phyloP scores from a whole-genome alignment of 2,888 invertebrate species.

The Subacronicta megacephala region DNA sequence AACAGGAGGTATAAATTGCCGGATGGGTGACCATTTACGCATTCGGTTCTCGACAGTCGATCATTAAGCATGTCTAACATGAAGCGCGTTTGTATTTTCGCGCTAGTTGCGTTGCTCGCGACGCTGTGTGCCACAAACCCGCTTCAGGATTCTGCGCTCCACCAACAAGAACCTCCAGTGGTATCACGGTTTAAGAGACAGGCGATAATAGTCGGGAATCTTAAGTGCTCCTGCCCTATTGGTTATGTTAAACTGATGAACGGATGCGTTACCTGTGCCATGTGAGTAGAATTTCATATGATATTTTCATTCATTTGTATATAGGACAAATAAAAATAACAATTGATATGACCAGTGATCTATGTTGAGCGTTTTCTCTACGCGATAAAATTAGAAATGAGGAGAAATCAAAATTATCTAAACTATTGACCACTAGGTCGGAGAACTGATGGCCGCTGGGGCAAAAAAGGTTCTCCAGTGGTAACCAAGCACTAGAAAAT shows the following conservation, averaged over 20 bases:
- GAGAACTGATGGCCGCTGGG: too few relatives aligned
- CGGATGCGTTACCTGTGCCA: slow-evolving; percentile 1
- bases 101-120: not conserved
- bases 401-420: too few relatives aligned
- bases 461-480: too few relatives aligned
- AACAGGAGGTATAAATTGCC: not conserved
- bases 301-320: too few relatives aligned
- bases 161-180: not conserved
- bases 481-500: too few relatives aligned
- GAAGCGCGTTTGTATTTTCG: slow-evolving; percentile 6
- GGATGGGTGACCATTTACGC: not conserved
- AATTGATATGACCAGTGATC: too few relatives aligned
- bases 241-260: not conserved
- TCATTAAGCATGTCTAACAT: not conserved
- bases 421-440: too few relatives aligned
- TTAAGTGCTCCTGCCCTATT: slow-evolving; percentile 4
- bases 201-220: not conserved
- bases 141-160: not conserved
- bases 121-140: slow-evolving; percentile 9
- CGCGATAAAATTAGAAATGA: too few relatives aligned
- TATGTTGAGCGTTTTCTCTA: too few relatives aligned
- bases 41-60: not conserved
- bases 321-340: too few relatives aligned
- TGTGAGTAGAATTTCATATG: too few relatives aligned
- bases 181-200: slow-evolving; percentile 14